phyloP scores from a whole-genome alignment of 2,797 vertebrate genomes.

The Eulemur coronatus region DNA sequence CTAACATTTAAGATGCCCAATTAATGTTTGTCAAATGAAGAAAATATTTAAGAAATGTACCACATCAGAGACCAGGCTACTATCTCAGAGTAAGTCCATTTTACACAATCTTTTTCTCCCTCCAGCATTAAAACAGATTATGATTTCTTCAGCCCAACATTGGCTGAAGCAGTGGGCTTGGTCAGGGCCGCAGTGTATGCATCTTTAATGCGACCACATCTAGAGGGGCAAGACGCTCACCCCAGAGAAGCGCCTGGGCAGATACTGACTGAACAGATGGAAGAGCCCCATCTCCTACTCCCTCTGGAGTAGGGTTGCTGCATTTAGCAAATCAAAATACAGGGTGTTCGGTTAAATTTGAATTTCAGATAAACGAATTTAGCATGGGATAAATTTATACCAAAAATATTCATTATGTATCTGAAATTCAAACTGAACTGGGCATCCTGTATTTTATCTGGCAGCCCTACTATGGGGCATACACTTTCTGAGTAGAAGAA shows the following conservation, averaged over 20 bases:
- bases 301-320: not conserved
- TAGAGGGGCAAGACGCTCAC: not conserved
- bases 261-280: not conserved
- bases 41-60: constrained; percentile 23
- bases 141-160: not conserved
- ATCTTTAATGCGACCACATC: not conserved
- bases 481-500: not conserved
- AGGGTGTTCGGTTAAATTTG: not conserved
- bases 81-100: not conserved
- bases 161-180: not conserved
- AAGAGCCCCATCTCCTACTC: not conserved
- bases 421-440: not conserved
- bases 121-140: not conserved
- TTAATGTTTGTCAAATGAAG: not conserved
- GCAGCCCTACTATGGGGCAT: not conserved
- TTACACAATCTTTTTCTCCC: not conserved
- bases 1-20: not conserved
- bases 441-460: constrained; percentile 35
- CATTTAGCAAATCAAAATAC: constrained; percentile 32
- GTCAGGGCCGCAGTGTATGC: not conserved
- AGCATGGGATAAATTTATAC: not conserved
- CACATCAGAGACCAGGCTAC: not conserved
- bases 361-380: constrained; percentile 52
- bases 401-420: constrained; percentile 39
- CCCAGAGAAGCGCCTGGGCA: not conserved